phyloP scores from a whole-genome alignment of 2,888 invertebrate genomes.

The Lysandra coridon region DNA sequence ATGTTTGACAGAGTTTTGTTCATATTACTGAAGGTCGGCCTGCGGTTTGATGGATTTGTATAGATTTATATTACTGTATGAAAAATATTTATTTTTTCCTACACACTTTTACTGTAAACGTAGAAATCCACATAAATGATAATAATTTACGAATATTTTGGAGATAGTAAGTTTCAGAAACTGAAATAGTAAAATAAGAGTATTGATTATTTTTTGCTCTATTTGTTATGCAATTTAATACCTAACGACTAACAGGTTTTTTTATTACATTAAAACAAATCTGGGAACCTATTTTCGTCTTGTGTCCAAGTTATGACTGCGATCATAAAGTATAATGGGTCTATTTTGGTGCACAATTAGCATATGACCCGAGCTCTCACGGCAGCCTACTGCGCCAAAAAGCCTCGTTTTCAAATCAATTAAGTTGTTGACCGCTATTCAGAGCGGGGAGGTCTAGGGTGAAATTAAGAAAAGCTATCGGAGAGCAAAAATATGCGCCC shows the following conservation, averaged over 20 bases:
- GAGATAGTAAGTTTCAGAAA: too few relatives aligned
- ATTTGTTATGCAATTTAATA: too few relatives aligned
- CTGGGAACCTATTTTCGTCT: too few relatives aligned
- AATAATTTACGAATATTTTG: too few relatives aligned
- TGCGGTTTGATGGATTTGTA: neutral
- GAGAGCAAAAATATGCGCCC: neutral
- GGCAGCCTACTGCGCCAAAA: slow-evolving; percentile 27
- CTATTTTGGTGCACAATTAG: slow-evolving; percentile 9
- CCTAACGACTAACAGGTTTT: too few relatives aligned
- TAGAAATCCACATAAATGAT: too few relatives aligned
- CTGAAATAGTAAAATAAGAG: too few relatives aligned
- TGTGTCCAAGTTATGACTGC: neutral
- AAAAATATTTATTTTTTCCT: neutral
- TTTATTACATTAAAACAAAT: too few relatives aligned
- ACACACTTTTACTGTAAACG: too few relatives aligned
- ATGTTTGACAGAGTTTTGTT: neutral
- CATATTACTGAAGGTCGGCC: neutral
- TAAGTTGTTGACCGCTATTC: slow-evolving; percentile 28
- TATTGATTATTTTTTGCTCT: too few relatives aligned
- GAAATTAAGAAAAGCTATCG: slow-evolving; percentile 25
- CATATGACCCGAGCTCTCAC: slow-evolving; percentile 15
- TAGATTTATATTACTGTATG: neutral
- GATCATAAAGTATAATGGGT: slow-evolving; percentile 25
- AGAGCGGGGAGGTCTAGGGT: neutral
- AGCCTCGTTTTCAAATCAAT: slow-evolving; percentile 30